Evolutionary conservation across 2,797 vertebrate genomes (phyloP).

Genomic region (Hozukius guyotensis): DNA sequence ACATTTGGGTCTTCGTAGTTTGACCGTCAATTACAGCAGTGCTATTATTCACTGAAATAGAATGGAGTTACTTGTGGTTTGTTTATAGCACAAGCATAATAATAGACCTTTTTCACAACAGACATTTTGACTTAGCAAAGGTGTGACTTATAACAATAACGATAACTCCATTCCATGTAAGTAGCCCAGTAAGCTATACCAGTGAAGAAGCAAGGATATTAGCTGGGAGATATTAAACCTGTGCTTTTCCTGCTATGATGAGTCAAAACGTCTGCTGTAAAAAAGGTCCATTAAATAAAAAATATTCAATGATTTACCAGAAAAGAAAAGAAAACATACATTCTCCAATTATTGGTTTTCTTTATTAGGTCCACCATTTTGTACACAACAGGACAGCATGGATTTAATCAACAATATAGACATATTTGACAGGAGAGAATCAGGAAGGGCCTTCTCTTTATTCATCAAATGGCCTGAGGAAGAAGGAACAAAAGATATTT

Average conservation of each 20-base stretch:
- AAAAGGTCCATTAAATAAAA: neutral
- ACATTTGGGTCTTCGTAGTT: neutral
- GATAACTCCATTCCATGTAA: neutral
- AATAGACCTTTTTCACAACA: neutral
- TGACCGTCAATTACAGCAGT: neutral
- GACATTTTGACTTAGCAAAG: neutral
- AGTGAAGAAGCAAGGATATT: neutral
- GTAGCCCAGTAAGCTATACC: neutral
- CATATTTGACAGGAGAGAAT: constrained; percentile 69
- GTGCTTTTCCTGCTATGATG: neutral
- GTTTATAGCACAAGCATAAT: neutral
- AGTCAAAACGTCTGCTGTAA: neutral
- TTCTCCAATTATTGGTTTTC: constrained; percentile 51
- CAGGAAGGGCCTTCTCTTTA: constrained; percentile 57
- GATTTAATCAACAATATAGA: constrained; percentile 74
- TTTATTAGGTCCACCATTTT: constrained; percentile 83
- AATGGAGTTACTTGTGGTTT: too few relatives aligned
- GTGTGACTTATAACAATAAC: neutral
- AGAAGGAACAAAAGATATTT: constrained; percentile 11
- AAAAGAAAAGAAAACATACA: constrained; percentile 4
- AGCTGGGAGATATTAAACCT: neutral
- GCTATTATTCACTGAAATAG: neutral
- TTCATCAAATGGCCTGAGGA: constrained; percentile 59
- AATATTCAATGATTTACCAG: neutral
- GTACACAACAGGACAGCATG: constrained; percentile 75